A percentile compares a stretch with the other conserved stretches of the same genome.
Evolutionary conservation across 2,888 invertebrate species (phyloP).

Genomic region (Cryptocephalus moraei): DNA sequence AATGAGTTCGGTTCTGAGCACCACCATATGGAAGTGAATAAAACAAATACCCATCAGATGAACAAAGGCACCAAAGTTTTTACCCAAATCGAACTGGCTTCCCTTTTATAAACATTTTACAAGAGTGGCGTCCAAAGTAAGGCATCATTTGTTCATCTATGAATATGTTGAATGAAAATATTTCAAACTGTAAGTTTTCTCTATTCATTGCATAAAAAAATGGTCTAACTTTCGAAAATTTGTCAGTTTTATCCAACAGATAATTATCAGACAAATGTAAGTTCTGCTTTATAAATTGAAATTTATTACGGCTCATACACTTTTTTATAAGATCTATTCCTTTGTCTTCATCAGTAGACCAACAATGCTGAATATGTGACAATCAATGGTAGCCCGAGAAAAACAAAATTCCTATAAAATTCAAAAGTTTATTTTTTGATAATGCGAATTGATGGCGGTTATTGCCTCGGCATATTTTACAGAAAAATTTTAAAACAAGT

Average conservation of each 20-base stretch:
- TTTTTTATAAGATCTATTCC: constrained; percentile 2
- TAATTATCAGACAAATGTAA: constrained; percentile 3
- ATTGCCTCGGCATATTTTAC: no score
- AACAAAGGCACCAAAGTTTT: constrained; percentile 21
- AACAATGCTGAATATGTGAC: constrained; percentile 1
- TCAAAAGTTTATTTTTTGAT: constrained; percentile 3
- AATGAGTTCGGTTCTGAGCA: constrained; percentile 7
- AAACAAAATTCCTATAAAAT: constrained; percentile 3
- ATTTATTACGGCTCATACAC: constrained; percentile 1
- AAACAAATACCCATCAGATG: constrained; percentile 18
- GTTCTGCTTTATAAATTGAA: constrained; percentile 2
- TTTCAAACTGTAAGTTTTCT: no score
- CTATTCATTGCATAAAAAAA: no score
- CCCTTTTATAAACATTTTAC: constrained; percentile 23
- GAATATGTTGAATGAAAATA: no score
- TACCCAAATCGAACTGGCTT: constrained; percentile 24
- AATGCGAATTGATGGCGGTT: constrained; percentile 7
- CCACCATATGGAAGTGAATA: constrained; percentile 20
- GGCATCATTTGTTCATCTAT: constrained; percentile 21
- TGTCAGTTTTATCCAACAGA: constrained; percentile 1
- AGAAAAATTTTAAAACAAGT: no score
- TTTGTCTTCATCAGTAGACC: constrained; percentile 4
- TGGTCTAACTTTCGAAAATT: constrained; percentile 15
- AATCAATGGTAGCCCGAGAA: constrained; percentile 1
- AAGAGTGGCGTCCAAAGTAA: constrained; percentile 21